phyloP scores from a whole-genome alignment of 2,888 invertebrate species.

The Cheilosia grossa region DNA sequence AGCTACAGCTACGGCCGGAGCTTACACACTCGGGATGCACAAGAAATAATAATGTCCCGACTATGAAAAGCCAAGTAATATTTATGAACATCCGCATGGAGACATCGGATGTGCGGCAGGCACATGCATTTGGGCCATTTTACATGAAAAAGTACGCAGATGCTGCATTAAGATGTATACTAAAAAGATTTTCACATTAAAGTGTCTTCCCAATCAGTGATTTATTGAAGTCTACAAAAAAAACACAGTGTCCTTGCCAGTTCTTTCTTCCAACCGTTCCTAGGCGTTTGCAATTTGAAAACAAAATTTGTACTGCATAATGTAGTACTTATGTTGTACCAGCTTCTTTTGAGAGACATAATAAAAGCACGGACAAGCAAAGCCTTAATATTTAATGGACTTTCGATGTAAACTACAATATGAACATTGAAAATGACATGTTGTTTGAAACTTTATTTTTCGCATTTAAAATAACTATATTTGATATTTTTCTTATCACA shows the following conservation, averaged over 20 bases:
- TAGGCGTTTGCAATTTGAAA: neutral
- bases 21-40: conserved; percentile 16
- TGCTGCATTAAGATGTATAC: neutral
- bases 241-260: neutral
- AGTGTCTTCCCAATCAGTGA: conserved; percentile 45
- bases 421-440: neutral
- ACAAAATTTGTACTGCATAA: conserved; percentile 2
- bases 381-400: conserved; percentile 49
- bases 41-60: conserved; percentile 12
- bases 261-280: neutral
- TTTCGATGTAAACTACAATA: conserved; percentile 24
- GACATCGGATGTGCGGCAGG: neutral
- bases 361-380: neutral
- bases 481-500: too few species aligned
- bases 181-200: conserved; percentile 1
- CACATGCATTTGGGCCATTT: neutral
- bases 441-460: neutral
- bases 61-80: conserved; percentile 21
- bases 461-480: neutral
- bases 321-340: neutral
- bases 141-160: neutral
- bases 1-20: too few species aligned
- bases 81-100: conserved; percentile 26
- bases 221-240: conserved; percentile 48
- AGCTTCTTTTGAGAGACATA: neutral